Evolutionary conservation across 2,888 invertebrate species (phyloP), one percentile per base, ranked within the genome.

Genomic region (Dolomedes plantarius): DNA sequence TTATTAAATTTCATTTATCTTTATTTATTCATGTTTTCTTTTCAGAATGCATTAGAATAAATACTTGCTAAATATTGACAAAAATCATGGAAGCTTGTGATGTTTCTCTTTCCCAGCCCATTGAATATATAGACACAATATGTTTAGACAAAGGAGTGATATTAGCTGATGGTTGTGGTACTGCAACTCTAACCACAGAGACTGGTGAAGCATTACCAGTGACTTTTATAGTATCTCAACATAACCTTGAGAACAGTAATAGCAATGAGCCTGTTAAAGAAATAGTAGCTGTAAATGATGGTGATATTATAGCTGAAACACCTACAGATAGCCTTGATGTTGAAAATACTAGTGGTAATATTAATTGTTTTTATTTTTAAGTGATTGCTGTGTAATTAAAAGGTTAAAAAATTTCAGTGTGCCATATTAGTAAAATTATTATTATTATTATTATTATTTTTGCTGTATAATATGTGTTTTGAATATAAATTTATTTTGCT

Each of bases 201-300:
- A 62, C 76, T 86, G 86, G 80, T 5, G 46, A 77, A 56, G 27
- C 69, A 23, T n/a, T 86, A 9, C 87, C 87, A 1, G 64, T 87
- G 6, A 87, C 87, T 27, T 87, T 87, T 32, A 82, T 87, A 73
- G 81, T 87, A 41, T 87, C 87, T 1, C 74, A 80, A 23, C 75
- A 69, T 11, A 29, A 74, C 6, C 39, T 32, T n/a, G 76, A 80
- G 23, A 56, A 72, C 31, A 7, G 23, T 27, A 62, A 67, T 39
- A 13, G 29, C 29, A 28, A 29, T 27, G 32, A 69, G 32, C 6
- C 72, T n/a, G 41, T 67, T 13, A 23, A 68, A 39, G 80, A 80
- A 32, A 67, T 62, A 19, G 39, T 69, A 5, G 65, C 29, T 28
- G 29, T 73, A 19, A 71, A 65, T n/a, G 41, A 28, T 29, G 23